Conservation (phyloP, 2,113 vertebrate species). For the Phainopepla nitens region DNA sequence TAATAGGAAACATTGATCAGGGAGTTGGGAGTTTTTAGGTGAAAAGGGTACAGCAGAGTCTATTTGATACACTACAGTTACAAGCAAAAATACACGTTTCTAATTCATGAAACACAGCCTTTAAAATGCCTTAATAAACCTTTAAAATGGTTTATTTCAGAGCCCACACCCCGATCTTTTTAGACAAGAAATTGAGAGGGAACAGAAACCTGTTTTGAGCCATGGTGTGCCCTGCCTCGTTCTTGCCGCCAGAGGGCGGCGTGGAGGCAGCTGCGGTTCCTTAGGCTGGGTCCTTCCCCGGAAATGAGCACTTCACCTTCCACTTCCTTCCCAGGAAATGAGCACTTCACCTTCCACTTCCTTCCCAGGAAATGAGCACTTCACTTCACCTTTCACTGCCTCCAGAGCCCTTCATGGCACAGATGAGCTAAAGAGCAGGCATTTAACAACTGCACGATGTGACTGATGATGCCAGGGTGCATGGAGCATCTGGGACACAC, state of each 20-base stretch:
- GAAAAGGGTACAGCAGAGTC: neutral
- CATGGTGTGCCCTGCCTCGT: neutral
- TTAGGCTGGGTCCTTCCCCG: accelerated
- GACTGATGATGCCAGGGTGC: neutral
- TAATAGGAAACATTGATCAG: neutral
- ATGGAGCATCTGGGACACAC: neutral
- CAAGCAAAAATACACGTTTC: neutral
- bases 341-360: neutral
- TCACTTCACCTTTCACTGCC: neutral
- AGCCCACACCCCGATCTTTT: neutral
- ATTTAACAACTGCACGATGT: neutral
- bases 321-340: neutral
- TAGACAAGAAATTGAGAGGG: neutral
- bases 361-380: neutral
- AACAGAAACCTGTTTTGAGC: neutral
- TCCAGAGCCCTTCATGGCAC: neutral
- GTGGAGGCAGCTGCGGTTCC: neutral
- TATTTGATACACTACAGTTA: neutral
- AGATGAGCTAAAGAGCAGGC: neutral
- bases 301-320: neutral
- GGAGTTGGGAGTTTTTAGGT: neutral
- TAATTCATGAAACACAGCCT: neutral
- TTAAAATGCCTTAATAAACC: too few species aligned
- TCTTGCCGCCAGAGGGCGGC: neutral
- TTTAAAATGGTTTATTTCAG: neutral